Evolutionary conservation across 2,113 vertebrate genomes (phyloP).

Genomic region (Oreochromis niloticus): DNA sequence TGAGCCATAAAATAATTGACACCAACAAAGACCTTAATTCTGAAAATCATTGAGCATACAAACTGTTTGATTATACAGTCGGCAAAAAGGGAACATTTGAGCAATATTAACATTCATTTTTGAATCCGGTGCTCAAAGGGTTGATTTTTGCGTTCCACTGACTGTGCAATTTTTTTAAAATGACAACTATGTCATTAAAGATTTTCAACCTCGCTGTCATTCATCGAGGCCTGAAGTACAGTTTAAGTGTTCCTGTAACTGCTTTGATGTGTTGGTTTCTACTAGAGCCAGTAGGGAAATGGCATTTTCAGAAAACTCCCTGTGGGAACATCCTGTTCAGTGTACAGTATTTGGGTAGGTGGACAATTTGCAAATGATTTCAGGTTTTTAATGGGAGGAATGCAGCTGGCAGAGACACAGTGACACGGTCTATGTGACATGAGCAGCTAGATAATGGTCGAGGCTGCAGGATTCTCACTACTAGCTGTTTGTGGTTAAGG

Average conservation of each 20-base stretch:
- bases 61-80: neutral
- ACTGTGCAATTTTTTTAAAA: no score
- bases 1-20: neutral
- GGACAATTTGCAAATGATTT: neutral
- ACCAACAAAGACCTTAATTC: neutral
- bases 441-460: neutral
- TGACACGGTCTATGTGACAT: neutral
- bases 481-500: slow-evolving; percentile 7
- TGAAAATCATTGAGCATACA: neutral
- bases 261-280: neutral
- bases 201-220: neutral
- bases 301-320: neutral
- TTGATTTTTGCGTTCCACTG: neutral
- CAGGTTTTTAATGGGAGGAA: neutral
- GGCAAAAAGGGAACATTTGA: neutral
- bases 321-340: neutral
- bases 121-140: neutral
- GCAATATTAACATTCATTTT: neutral
- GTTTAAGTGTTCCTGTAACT: neutral
- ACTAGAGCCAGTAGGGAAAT: neutral
- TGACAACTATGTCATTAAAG: neutral
- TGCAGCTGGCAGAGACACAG: neutral
- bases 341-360: neutral
- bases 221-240: neutral
- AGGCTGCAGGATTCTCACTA: neutral